Evolutionary conservation across 1,140 invertebrate genomes (phyloP).

Genomic region (Phenacoccus solenopsis): DNA sequence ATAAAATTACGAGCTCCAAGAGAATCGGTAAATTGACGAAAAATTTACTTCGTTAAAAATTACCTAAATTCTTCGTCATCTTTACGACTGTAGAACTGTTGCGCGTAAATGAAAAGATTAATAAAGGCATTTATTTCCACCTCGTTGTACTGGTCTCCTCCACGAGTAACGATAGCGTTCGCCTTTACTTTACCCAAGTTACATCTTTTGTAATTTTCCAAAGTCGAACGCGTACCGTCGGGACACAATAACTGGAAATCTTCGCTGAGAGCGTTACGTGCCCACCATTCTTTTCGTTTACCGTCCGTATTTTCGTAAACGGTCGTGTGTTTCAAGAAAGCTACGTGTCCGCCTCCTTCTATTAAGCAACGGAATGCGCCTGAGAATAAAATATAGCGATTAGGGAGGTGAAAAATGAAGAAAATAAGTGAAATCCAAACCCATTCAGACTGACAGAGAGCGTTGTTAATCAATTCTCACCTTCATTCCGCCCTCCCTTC

Average conservation of each 20-base stretch:
- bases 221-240: conserved; percentile 68
- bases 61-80: conserved; percentile 70
- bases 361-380: conserved; percentile 84
- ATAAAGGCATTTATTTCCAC: conserved; percentile 70
- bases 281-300: conserved; percentile 81
- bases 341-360: conserved; percentile 87
- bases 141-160: conserved; percentile 57
- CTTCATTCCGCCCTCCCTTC: no score
- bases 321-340: conserved; percentile 86
- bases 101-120: conserved; percentile 78
- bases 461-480: no score
- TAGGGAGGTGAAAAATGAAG: no score
- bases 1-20: neutral
- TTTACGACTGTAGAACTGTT: conserved; percentile 78
- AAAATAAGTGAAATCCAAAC: no score
- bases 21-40: neutral
- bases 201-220: conserved; percentile 67
- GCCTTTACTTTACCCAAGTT: conserved; percentile 84
- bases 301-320: conserved; percentile 84
- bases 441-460: no score
- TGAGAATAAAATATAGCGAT: conserved; percentile 23
- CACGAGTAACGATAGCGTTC: conserved; percentile 79
- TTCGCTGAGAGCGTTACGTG: conserved; percentile 74
- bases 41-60: conserved; percentile 19
- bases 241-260: conserved; percentile 90